Evolutionary conservation across 2,797 vertebrate genomes (phyloP).

Genomic region (Hemibagrus guttatus): DNA sequence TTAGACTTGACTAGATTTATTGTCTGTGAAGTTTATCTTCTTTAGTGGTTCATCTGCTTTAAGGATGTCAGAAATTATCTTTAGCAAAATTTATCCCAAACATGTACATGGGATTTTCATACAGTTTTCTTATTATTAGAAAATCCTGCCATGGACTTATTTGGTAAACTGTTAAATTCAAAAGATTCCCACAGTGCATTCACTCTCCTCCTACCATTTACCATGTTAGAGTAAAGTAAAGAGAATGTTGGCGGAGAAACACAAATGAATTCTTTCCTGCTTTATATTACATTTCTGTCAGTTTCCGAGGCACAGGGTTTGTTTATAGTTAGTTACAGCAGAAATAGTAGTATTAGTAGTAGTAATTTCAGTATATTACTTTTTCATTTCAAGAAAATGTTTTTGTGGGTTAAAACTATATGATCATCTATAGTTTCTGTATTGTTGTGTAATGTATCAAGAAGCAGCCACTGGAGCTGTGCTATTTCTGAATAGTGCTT

Average conservation of each 20-base stretch:
- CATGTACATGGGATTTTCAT: neutral
- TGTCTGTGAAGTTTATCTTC: neutral
- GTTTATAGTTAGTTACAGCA: neutral
- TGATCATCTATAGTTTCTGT: neutral
- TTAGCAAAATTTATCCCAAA: neutral
- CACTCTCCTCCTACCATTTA: conserved; percentile 8
- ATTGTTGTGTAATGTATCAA: neutral
- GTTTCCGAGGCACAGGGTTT: neutral
- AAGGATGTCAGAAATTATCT: neutral
- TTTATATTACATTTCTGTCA: neutral
- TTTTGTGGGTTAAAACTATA: neutral
- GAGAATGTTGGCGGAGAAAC: neutral
- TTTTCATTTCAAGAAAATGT: neutral
- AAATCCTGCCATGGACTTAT: neutral
- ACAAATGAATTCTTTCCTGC: neutral
- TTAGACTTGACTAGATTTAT: too few relatives aligned
- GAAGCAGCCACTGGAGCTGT: neutral
- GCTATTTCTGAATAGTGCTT: neutral
- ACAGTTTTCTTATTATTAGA: neutral
- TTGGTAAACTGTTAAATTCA: neutral
- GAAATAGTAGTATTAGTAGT: neutral
- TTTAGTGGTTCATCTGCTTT: neutral
- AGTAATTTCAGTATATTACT: neutral
- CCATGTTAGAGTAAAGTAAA: conserved; percentile 17
- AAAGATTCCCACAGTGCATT: conserved; percentile 20